Conservation (phyloP, 37 sponge, comb jelly and placozoan genomes). For the Crambe crambe region DNA sequence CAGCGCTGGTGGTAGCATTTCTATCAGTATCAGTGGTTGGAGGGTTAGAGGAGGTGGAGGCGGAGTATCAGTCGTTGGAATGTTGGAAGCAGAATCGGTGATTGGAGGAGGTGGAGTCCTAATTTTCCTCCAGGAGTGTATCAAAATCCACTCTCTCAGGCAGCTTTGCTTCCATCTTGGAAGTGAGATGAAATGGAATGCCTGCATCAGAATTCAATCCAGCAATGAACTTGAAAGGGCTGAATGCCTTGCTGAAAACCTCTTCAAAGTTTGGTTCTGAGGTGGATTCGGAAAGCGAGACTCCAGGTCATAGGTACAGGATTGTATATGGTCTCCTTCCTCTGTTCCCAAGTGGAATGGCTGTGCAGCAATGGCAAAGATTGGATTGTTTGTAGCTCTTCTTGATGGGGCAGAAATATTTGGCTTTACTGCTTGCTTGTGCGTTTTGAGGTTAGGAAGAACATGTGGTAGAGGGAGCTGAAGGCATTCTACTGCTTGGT, state of each 20-base stretch:
- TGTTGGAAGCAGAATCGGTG: neutral
- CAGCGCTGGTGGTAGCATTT: too few species aligned
- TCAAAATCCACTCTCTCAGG: neutral
- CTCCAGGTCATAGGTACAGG: too few species aligned
- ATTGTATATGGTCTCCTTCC: neutral
- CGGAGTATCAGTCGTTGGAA: too few species aligned
- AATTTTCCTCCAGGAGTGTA: too few species aligned
- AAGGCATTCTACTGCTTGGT: neutral
- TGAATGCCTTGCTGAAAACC: neutral
- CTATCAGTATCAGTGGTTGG: neutral
- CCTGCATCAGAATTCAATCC: neutral
- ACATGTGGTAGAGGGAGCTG: neutral
- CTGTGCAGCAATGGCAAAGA: constrained; percentile 13
- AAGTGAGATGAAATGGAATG: constrained; percentile 6
- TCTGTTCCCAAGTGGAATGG: neutral
- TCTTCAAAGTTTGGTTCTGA: constrained; percentile 19
- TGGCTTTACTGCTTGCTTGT: neutral
- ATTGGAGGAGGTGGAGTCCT: too few species aligned
- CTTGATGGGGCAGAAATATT: neutral
- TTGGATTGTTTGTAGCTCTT: neutral
- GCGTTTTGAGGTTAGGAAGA: neutral
- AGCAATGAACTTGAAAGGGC: constrained; percentile 31
- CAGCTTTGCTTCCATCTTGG: neutral
- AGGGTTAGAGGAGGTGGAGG: too few species aligned
- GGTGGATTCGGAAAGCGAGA: neutral